A percentile compares a stretch with the other conserved stretches of the same genome.
phyloP scores from a whole-genome alignment of 2,113 vertebrate species.

The Lamprologus ornatipinnis region DNA sequence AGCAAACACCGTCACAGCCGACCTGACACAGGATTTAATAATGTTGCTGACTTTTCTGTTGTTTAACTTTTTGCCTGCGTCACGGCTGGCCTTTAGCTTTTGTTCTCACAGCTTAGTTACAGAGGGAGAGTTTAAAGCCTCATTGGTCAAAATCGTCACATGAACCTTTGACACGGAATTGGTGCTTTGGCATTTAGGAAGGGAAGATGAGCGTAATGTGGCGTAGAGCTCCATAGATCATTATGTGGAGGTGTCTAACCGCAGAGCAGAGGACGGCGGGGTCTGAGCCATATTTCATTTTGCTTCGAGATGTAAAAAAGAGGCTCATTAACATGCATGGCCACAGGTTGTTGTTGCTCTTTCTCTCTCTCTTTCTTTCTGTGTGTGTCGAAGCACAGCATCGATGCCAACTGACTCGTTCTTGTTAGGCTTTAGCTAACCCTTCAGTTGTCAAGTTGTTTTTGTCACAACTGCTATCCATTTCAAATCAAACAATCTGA shows the following conservation, averaged over 20 bases:
- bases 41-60: background rate
- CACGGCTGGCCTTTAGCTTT: background rate
- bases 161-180: conserved; percentile 31
- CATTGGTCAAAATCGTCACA: conserved; percentile 37
- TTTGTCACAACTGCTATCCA: background rate
- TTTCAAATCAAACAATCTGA: conserved; percentile 9
- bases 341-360: conserved; percentile 45
- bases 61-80: background rate
- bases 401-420: background rate
- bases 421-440: conserved; percentile 7
- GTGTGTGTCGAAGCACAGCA: background rate
- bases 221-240: conserved; percentile 37
- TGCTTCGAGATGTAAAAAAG: background rate
- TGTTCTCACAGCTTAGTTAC: background rate
- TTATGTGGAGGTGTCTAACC: conserved; percentile 41
- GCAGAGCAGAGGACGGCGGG: background rate
- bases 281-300: conserved; percentile 33
- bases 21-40: background rate
- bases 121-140: conserved; percentile 21
- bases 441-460: background rate
- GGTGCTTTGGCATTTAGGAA: conserved; percentile 57
- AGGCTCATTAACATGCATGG: conserved; percentile 42
- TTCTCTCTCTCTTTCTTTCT: background rate
- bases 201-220: conserved; percentile 29
- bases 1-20: background rate